Base-by-base conservation (phyloP, 2,888 invertebrate species). In the Ormyrus pomaceus region DNA sequence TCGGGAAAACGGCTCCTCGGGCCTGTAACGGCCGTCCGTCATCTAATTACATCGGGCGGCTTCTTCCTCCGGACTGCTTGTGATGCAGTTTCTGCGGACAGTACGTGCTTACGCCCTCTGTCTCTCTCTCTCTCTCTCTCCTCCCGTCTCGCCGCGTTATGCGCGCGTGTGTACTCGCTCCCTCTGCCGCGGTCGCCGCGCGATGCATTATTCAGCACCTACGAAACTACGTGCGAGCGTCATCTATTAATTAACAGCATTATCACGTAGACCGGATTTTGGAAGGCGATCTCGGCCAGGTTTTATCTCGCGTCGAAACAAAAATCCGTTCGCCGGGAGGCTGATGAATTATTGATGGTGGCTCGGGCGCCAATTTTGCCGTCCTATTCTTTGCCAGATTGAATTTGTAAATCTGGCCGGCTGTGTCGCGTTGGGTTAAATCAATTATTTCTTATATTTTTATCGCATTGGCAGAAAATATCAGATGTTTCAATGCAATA, bases 241-340 rank as follows among this genome's bases (percentile, higher is more conserved):
- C 56, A 51, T 71, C 75, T 66, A 79, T 79, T 75, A 79, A 79
- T 75, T 79, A 75, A 75, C 45, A 58, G 71, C 13, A 75, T 79
- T 73, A 68, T 69, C 73, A 69, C 69, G 74, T 48, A 1, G 72
- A 48, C 11, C 13, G 59, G 50, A 71, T 77, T 71, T 77, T 65
- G 6, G 64, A 34, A 34, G 34, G 34, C 34, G 34, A 34, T 34
- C 34, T 34, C 34, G 4, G 34, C 34, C 34, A 4, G 34, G 34
- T 34, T 34, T 34, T 34, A 34, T 34, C 34, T 34, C 34, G 34
- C 69, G 69, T 8, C 6, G 55, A 68, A 56, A n/a, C 56, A 69
- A 69, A 69, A 69, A 56, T 69, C 2, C 55, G n/a, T 34, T 34
- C 34, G 34, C 4, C 34, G 34, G 34, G 34, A 34, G 34, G 34